Base-by-base conservation (phyloP, 2,797 vertebrate genomes). In the Triplophysa yarkandensis region DNA sequence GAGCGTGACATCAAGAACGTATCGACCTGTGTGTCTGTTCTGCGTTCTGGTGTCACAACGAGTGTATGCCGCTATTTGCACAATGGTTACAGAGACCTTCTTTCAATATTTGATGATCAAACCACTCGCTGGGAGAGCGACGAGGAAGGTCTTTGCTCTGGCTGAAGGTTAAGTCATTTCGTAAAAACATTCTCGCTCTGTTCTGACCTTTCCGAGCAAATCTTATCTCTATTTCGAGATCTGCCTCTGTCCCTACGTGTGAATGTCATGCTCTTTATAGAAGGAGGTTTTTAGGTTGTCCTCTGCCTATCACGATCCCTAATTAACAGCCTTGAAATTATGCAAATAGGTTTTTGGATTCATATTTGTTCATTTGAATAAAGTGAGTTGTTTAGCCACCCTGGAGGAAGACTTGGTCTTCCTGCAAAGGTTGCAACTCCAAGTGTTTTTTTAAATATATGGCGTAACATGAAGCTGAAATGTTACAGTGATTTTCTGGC, bases 141-240 rank as follows among this genome's bases (percentile, higher is more conserved):
- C 57, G 13, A 17, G 21, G 19, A 52, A 74, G 76, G 68, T 71
- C 61, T 68, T 52, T 41, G 55, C 62, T 64, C n/a, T n/a, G 50
- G 68, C 30, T 30, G 64, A 78, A 74, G 72, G 39, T 77, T 71
- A 74, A 70, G 46, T 74, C 62, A 57, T 48, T 74, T 76, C 50
- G 34, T 32, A 60, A 55, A 74, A 46, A 57, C 70, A 76, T 76
- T 73, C 65, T 71, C 43, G 72, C 73, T 69, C 73, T 68, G 69
- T 27, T 63, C 68, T 65, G 68, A 73, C 69, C 77, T 76, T 79
- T 76, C 11, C 5, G 25, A 41, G 64, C 57, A 68, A 63, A 75
- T 71, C 60, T 55, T 73, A 73, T 73, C 68, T 72, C 39, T 78
- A 63, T 73, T 80, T 75, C 52, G 46, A 71, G 67, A 70, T 69